Percentiles rank a stretch among this genome's conserved stretches.
Evolutionary conservation across 2,888 invertebrate species (phyloP).

Genomic region (Platynereis dumerilii): DNA sequence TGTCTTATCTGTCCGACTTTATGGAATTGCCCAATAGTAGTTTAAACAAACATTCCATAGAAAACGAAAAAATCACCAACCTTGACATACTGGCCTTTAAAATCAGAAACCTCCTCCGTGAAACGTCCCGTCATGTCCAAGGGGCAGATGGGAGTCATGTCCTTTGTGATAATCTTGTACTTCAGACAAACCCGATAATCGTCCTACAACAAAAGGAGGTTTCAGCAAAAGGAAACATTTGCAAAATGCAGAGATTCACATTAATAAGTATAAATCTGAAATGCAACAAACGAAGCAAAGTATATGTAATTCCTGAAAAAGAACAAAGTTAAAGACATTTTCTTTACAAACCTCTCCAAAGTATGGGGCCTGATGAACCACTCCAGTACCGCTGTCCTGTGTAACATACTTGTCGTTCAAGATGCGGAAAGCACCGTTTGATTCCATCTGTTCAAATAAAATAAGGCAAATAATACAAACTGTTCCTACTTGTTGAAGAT

Average conservation of each 20-base stretch:
- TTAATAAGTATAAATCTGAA: no score
- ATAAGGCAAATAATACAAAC: neutral
- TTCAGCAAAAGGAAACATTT: no score
- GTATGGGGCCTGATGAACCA: constrained; percentile 98
- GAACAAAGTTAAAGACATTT: no score
- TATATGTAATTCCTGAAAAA: no score
- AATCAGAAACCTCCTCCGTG: constrained; percentile 82
- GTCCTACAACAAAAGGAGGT: constrained; percentile 77
- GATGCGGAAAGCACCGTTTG: constrained; percentile 78
- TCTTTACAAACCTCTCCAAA: constrained; percentile 82
- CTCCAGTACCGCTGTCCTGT: constrained; percentile 94
- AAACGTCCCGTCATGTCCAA: constrained; percentile 92
- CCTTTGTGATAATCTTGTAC: constrained; percentile 82
- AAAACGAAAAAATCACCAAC: constrained; percentile 55
- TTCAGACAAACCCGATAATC: constrained; percentile 80
- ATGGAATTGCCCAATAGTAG: no score
- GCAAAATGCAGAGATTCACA: no score
- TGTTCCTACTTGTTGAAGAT: neutral
- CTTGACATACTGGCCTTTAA: constrained; percentile 89
- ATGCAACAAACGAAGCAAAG: no score
- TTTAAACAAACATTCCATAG: no score
- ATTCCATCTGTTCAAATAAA: constrained; percentile 45
- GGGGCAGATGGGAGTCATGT: constrained; percentile 84
- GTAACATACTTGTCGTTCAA: constrained; percentile 91
- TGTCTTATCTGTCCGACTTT: no score